phyloP scores from a whole-genome alignment of 1,140 invertebrate species.

The Lepidurus couesii region DNA sequence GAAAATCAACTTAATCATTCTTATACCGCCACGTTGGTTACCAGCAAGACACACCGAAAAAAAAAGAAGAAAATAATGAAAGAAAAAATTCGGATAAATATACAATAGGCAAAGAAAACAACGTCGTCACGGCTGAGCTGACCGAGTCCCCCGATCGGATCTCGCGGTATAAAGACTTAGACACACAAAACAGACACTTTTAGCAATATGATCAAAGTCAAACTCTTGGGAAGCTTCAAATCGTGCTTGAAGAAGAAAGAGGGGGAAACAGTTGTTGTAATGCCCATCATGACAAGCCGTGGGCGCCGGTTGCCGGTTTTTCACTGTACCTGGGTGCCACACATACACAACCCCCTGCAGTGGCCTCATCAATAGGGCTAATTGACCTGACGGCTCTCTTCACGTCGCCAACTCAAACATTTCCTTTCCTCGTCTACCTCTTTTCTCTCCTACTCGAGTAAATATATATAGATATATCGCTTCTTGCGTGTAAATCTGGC shows the following conservation, averaged over 20 bases:
- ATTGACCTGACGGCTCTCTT: conserved; percentile 21
- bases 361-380: conserved; percentile 21
- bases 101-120: conserved; percentile 20
- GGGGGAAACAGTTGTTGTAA: background rate
- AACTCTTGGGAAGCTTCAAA: conserved; percentile 1
- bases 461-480: background rate
- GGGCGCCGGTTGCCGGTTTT: conserved; percentile 10
- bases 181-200: background rate
- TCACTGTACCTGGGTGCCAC: conserved; percentile 4
- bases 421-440: background rate
- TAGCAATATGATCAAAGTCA: background rate
- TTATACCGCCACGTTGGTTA: background rate
- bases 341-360: conserved; percentile 20
- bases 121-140: background rate
- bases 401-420: conserved; percentile 21
- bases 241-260: background rate
- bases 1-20: background rate
- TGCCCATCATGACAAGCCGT: conserved; percentile 18
- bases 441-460: background rate
- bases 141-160: background rate
- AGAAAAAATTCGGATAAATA: conserved; percentile 14
- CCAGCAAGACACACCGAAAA: background rate
- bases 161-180: background rate
- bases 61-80: background rate
- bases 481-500: background rate